Conservation (phyloP, 2,888 invertebrate species). For the Therioaphis trifolii region DNA sequence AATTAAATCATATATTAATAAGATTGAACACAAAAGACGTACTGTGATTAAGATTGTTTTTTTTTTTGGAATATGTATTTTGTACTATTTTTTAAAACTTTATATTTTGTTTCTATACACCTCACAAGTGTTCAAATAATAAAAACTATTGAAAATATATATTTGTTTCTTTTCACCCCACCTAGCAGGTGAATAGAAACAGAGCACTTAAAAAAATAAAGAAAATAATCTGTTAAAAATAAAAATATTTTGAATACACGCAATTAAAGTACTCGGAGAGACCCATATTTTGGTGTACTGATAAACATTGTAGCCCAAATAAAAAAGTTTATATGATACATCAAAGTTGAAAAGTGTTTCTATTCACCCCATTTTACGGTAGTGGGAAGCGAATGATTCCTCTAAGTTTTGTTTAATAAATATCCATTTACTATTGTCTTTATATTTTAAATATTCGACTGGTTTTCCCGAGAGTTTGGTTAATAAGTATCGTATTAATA, state of each 20-base stretch:
- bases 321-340: not conserved
- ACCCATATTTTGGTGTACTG: constrained; percentile 20
- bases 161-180: constrained; percentile 9
- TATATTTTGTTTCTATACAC: constrained; percentile 6
- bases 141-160: constrained; percentile 9
- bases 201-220: constrained; percentile 5
- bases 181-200: no score
- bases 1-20: not conserved
- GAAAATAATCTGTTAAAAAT: not conserved
- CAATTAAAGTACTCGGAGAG: not conserved
- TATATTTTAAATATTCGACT: no score
- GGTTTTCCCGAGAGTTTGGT: no score
- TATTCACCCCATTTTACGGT: no score
- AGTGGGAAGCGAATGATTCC: no score
- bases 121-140: not conserved
- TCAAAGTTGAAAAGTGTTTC: not conserved
- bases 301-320: constrained; percentile 20
- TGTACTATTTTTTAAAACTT: not conserved
- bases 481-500: no score
- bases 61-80: no score
- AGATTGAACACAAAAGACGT: no score
- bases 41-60: not conserved
- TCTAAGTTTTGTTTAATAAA: no score
- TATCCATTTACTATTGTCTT: no score
- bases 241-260: not conserved